Percentiles rank a stretch among this genome's conserved stretches.
These are phyloP conservation scores for Brenthis daphne DNA, from an alignment of 2,888 invertebrate species.

Conservation along the genomic window DNA sequence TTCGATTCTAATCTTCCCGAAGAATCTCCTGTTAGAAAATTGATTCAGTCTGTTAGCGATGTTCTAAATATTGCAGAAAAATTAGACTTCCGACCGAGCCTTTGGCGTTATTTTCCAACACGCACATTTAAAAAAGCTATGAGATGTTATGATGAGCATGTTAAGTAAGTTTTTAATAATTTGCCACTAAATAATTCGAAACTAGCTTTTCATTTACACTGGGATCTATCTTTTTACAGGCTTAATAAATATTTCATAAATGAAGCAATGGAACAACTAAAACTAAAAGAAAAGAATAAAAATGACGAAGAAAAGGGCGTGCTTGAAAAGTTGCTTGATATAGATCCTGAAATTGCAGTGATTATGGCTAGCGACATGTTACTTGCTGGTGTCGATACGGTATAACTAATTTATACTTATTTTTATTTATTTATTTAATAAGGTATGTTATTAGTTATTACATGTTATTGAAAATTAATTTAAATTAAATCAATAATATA, in stretches of 20 bases:
- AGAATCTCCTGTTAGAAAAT: slow-evolving; percentile 58
- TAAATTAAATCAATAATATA: too few relatives aligned
- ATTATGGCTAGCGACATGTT: slow-evolving; percentile 86
- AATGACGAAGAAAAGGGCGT: slow-evolving; percentile 74
- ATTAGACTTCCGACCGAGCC: slow-evolving; percentile 57
- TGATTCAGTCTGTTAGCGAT: slow-evolving; percentile 61
- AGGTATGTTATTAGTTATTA: too few relatives aligned
- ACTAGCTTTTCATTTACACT: neutral
- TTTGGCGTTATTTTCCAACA: slow-evolving; percentile 59
- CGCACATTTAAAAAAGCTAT: slow-evolving; percentile 55
- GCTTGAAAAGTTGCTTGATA: slow-evolving; percentile 82
- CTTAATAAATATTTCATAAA: slow-evolving; percentile 51
- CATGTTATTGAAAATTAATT: too few relatives aligned
- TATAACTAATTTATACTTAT: neutral
- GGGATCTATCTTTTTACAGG: slow-evolving; percentile 40
- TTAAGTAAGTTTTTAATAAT: slow-evolving; percentile 47
- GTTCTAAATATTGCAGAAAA: slow-evolving; percentile 51
- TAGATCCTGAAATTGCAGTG: slow-evolving; percentile 81
- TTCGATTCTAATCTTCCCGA: slow-evolving; percentile 57
- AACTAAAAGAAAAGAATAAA: slow-evolving; percentile 45
- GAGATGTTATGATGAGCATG: slow-evolving; percentile 52
- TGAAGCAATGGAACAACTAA: slow-evolving; percentile 52
- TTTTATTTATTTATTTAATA: neutral
- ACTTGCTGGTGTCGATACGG: slow-evolving; percentile 48
- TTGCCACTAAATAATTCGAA: neutral